phyloP scores from a whole-genome alignment of 2,888 invertebrate species.

The Antheraea yamamai region DNA sequence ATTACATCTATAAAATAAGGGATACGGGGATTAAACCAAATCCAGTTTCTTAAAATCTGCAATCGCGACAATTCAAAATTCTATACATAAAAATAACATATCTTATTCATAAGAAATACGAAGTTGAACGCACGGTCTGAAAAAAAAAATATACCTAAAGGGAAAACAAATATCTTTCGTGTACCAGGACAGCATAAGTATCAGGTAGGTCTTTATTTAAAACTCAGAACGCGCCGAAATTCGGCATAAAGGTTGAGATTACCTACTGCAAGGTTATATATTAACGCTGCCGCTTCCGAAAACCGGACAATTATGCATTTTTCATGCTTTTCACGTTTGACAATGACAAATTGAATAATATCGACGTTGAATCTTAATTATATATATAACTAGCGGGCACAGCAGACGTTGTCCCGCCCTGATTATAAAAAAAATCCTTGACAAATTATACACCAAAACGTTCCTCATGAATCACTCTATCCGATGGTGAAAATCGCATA shows the following conservation, averaged over 20 bases:
- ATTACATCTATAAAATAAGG: background rate
- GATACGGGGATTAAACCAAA: background rate
- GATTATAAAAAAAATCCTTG: too few relatives aligned
- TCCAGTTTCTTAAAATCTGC: background rate
- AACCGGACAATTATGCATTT: slow-evolving; percentile 17
- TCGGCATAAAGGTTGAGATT: slow-evolving; percentile 12
- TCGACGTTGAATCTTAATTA: background rate
- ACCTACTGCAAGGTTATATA: slow-evolving; percentile 14
- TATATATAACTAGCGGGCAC: too few relatives aligned
- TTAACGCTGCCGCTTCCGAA: slow-evolving; percentile 17
- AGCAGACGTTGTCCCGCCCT: too few relatives aligned
- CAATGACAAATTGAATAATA: slow-evolving; percentile 19
- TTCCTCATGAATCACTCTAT: too few relatives aligned
- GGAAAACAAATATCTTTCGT: background rate
- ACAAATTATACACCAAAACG: too few relatives aligned
- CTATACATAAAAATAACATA: background rate
- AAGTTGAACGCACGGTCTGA: background rate
- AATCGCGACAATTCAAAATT: background rate
- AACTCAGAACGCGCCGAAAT: slow-evolving; percentile 6
- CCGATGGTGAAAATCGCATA: too few relatives aligned
- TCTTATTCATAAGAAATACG: background rate
- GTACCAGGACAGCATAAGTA: background rate
- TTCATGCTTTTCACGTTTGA: slow-evolving; percentile 23
- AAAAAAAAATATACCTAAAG: background rate
- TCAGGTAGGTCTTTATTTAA: slow-evolving; percentile 3